Conservation (phyloP, 2,888 invertebrate species). For the Xylophagus ater region DNA sequence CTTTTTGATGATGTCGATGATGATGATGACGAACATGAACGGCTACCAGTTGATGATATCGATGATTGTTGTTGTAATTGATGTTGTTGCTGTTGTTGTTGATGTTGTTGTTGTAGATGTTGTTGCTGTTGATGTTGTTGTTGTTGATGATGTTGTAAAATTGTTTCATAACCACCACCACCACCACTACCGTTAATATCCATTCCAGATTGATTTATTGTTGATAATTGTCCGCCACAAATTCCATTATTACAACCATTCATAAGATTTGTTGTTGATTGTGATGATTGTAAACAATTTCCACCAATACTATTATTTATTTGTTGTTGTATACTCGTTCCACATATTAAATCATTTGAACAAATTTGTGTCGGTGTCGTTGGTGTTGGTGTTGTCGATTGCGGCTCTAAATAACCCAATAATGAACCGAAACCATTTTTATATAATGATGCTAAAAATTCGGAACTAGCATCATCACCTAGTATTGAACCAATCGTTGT, state of each 20-base stretch:
- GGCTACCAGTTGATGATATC: conserved; percentile 50
- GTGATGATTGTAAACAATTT: too few species aligned
- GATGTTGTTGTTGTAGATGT: conserved; percentile 10
- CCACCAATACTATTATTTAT: too few species aligned
- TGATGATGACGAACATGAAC: conserved; percentile 55
- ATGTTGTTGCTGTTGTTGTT: conserved; percentile 13
- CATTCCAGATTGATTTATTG: neutral
- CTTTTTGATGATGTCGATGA: conserved; percentile 51
- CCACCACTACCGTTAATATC: neutral
- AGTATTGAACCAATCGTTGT: conserved; percentile 28
- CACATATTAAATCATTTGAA: too few species aligned
- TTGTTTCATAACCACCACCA: neutral
- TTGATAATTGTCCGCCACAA: neutral
- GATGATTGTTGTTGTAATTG: conserved; percentile 4
- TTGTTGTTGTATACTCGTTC: too few species aligned
- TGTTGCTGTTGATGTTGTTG: conserved; percentile 1
- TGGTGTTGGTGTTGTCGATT: conserved; percentile 14
- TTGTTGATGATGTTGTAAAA: conserved; percentile 5
- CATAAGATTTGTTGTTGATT: too few species aligned
- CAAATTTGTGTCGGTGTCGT: conserved; percentile 11
- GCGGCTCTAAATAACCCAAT: conserved; percentile 40
- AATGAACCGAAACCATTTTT: conserved; percentile 54
- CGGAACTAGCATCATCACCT: conserved; percentile 41
- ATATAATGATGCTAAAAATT: conserved; percentile 58
- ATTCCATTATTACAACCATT: neutral